Percentiles rank a stretch among this genome's conserved stretches.
Conservation (phyloP, 1,140 invertebrate genomes). For the Drosophila carrolli region DNA sequence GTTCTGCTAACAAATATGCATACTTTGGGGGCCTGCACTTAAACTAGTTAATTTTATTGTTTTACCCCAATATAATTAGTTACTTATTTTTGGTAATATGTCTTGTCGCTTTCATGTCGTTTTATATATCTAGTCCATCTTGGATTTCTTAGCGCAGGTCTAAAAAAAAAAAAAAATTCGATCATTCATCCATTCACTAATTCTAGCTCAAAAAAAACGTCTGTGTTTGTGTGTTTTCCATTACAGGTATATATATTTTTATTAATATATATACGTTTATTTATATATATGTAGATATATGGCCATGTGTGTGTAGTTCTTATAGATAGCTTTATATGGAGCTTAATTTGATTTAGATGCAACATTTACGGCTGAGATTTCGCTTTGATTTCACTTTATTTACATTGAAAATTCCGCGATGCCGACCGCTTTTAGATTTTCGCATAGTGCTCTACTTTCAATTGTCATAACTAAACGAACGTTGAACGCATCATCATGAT, state of each 20-base stretch:
- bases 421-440: slow-evolving; percentile 4
- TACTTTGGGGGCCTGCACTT: slow-evolving; percentile 29
- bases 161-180: slow-evolving; percentile 49
- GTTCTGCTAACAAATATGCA: slow-evolving; percentile 54
- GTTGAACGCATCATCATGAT: slow-evolving; percentile 75
- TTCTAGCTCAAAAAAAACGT: slow-evolving; percentile 54
- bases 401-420: slow-evolving; percentile 57
- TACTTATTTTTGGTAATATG: slow-evolving; percentile 33
- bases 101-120: slow-evolving; percentile 25
- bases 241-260: slow-evolving; percentile 13
- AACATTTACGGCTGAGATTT: slow-evolving; percentile 40
- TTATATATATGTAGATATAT: slow-evolving; percentile 1
- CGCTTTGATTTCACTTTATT: slow-evolving; percentile 61
- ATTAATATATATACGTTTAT: slow-evolving; percentile 13
- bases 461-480: slow-evolving; percentile 79
- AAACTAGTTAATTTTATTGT: slow-evolving; percentile 27
- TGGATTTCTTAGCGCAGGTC: slow-evolving; percentile 43
- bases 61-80: slow-evolving; percentile 22
- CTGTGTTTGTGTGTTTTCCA: slow-evolving; percentile 14
- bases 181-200: slow-evolving; percentile 28
- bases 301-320: slow-evolving; percentile 29
- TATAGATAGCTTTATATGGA: slow-evolving; percentile 37
- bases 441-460: slow-evolving; percentile 29
- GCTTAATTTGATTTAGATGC: slow-evolving; percentile 60
- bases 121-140: slow-evolving; percentile 35